These are phyloP conservation scores for Mamestra brassicae DNA, from an alignment of 2,888 invertebrate species.

Conservation along the genomic window DNA sequence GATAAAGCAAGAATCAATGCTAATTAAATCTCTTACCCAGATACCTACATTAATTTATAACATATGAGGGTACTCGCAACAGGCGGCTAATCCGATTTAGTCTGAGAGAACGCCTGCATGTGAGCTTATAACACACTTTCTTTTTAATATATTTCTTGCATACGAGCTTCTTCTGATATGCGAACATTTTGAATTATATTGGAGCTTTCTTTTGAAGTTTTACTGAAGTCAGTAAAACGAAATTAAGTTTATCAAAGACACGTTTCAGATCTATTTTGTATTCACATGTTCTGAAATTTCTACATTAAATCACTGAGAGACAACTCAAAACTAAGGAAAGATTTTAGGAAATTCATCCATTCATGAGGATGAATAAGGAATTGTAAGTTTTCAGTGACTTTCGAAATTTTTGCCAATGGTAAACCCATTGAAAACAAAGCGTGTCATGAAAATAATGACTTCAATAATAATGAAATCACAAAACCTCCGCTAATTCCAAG, in stretches of 20 bases:
- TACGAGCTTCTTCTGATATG: neutral
- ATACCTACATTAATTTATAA: conserved; percentile 13
- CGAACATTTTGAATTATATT: neutral
- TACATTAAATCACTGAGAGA: neutral
- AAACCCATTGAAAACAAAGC: neutral
- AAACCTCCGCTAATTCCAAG: neutral
- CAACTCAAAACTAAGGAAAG: neutral
- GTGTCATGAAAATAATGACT: neutral
- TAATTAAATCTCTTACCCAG: conserved; percentile 16
- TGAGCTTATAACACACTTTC: conserved; percentile 10
- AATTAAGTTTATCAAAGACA: neutral
- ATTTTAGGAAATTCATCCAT: too few species aligned
- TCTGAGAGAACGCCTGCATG: conserved; percentile 15
- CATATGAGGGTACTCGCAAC: conserved; percentile 27
- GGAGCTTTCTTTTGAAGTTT: neutral
- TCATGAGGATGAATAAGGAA: too few species aligned
- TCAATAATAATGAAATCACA: too few species aligned
- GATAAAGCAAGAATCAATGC: conserved; percentile 17
- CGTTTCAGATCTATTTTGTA: neutral
- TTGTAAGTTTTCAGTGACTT: neutral
- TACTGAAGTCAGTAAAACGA: neutral
- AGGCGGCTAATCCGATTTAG: conserved; percentile 45
- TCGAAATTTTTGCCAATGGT: neutral
- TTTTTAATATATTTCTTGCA: conserved; percentile 25
- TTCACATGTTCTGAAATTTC: too few species aligned